phyloP scores from a whole-genome alignment of 2,888 invertebrate genomes.

The Tanypteryx hageni region DNA sequence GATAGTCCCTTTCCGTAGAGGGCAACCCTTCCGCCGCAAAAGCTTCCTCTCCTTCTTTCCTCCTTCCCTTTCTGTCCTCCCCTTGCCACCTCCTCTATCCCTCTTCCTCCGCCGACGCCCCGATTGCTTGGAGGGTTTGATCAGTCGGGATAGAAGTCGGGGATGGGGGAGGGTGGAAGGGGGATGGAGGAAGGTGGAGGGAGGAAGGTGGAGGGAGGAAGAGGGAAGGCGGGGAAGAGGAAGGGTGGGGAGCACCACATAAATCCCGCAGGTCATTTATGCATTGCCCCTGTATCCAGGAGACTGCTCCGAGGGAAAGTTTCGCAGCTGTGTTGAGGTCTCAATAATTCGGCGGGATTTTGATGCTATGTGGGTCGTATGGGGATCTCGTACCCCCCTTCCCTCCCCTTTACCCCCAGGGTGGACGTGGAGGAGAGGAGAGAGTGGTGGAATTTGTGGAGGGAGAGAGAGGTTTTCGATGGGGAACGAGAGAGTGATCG shows the following conservation, averaged over 20 bases:
- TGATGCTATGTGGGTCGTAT: neutral
- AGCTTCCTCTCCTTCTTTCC: neutral
- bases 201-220: too few relatives aligned
- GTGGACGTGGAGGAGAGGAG: neutral
- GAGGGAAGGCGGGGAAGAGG: too few relatives aligned
- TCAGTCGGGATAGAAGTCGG: conserved; percentile 41
- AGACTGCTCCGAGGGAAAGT: conserved; percentile 18
- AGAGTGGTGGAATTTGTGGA: neutral
- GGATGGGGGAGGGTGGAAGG: neutral
- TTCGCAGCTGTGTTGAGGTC: conserved; percentile 53
- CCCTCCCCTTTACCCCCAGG: neutral
- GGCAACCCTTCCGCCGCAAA: neutral
- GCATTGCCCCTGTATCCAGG: conserved; percentile 11
- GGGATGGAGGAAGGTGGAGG: too few relatives aligned
- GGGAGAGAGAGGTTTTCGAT: neutral
- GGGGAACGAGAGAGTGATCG: neutral
- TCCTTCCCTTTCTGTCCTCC: neutral
- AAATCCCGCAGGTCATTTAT: conserved; percentile 49
- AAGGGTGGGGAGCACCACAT: neutral
- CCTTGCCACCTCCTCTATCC: neutral
- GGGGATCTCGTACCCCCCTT: neutral
- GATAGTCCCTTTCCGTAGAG: neutral
- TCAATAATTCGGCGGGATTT: conserved; percentile 47
- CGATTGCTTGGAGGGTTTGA: conserved; percentile 41
- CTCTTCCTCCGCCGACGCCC: neutral